Evolutionary conservation across 2,888 invertebrate species (phyloP).

Genomic region (Thymelicus acteon): DNA sequence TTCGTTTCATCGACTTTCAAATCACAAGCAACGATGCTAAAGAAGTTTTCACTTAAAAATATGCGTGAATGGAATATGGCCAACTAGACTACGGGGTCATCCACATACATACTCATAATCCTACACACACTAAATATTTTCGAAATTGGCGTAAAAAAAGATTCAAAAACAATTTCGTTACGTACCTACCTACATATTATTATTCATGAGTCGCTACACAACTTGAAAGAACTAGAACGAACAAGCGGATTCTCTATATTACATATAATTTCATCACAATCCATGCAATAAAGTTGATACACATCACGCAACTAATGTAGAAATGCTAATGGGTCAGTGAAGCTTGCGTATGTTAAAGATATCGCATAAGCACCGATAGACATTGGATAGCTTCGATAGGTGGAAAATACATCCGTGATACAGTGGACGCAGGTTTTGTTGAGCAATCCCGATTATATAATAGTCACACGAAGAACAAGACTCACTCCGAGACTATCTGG

Average conservation of each 20-base stretch:
- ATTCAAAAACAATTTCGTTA: too few species aligned
- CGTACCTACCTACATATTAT: too few species aligned
- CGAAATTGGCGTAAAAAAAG: too few species aligned
- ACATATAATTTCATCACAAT: not conserved
- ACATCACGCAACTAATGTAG: not conserved
- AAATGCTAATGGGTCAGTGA: not conserved
- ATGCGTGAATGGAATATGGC: too few species aligned
- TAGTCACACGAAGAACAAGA: not conserved
- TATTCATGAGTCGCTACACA: not conserved
- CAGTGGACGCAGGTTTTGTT: not conserved
- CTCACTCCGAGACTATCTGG: too few species aligned
- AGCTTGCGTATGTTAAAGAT: not conserved
- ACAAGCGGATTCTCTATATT: not conserved
- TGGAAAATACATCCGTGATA: not conserved
- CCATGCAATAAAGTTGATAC: not conserved
- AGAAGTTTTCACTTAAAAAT: too few species aligned
- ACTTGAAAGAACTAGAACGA: not conserved
- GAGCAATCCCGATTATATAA: conserved; percentile 1
- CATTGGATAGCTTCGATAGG: not conserved
- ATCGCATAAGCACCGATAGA: not conserved
- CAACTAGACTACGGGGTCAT: too few species aligned
- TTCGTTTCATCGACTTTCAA: too few species aligned
- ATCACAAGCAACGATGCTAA: too few species aligned
- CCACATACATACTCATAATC: too few species aligned
- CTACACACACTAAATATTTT: too few species aligned